These are phyloP conservation scores for Cyprinella venusta DNA, from an alignment of 2,797 vertebrate genomes.

Conservation along the genomic window DNA sequence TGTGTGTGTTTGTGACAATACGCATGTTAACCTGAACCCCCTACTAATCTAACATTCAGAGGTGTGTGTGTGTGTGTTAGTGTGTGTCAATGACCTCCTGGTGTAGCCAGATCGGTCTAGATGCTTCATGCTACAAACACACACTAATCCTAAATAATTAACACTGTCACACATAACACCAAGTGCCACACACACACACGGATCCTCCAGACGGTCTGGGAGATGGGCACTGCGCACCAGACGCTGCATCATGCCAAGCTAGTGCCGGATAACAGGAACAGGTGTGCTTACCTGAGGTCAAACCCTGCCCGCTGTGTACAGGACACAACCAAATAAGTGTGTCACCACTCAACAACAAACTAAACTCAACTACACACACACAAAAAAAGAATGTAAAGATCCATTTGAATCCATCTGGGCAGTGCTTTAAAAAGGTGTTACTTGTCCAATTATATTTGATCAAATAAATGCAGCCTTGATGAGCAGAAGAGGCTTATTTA, in stretches of 20 bases:
- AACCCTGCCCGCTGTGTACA: slow-evolving; percentile 56
- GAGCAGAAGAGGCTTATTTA: not conserved
- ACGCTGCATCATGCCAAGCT: slow-evolving; percentile 32
- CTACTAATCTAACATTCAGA: slow-evolving; percentile 16
- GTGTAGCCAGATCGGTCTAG: slow-evolving; percentile 75
- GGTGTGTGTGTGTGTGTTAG: slow-evolving; percentile 1
- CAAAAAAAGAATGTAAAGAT: not conserved
- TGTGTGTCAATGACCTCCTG: slow-evolving; percentile 61
- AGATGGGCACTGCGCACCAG: slow-evolving; percentile 20
- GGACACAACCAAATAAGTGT: not conserved
- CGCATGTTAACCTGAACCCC: slow-evolving; percentile 1
- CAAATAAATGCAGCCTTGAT: not conserved
- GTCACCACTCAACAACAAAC: slow-evolving; percentile 3
- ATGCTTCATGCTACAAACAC: slow-evolving; percentile 66
- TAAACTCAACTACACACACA: not conserved
- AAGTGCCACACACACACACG: slow-evolving; percentile 53
- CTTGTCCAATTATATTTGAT: not conserved
- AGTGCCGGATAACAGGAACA: slow-evolving; percentile 33
- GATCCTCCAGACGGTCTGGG: slow-evolving; percentile 14
- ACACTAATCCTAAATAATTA: slow-evolving; percentile 76
- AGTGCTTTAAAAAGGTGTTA: not conserved
- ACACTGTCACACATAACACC: slow-evolving; percentile 47
- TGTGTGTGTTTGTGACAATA: not conserved
- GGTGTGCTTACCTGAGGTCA: slow-evolving; percentile 36
- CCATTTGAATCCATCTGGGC: not conserved